Conservation (phyloP, 2,888 invertebrate species). For the Taenaris catops region DNA sequence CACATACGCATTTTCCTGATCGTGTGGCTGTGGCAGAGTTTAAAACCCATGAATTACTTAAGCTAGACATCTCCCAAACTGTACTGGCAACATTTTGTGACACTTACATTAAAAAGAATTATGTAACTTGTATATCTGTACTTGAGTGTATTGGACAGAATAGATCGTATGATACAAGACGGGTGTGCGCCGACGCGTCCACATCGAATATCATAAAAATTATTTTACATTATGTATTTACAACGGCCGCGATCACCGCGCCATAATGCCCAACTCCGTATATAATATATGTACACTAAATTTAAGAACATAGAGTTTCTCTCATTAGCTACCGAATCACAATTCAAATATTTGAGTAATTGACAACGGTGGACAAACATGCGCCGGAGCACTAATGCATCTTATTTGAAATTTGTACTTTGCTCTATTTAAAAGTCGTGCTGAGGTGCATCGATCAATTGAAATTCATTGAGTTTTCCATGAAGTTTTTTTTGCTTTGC, state of each 20-base stretch:
- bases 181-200: conserved; percentile 32
- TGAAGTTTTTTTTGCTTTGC: too few relatives aligned
- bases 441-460: too few relatives aligned
- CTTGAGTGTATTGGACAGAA: conserved; percentile 72
- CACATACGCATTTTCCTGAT: too few relatives aligned
- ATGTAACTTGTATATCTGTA: conserved; percentile 67
- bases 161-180: conserved; percentile 59
- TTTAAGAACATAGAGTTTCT: conserved; percentile 77
- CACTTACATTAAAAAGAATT: conserved; percentile 58
- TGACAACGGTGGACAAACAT: conserved; percentile 79
- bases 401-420: conserved; percentile 76
- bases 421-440: conserved; percentile 64
- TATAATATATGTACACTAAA: conserved; percentile 76
- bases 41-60: conserved; percentile 20
- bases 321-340: conserved; percentile 80
- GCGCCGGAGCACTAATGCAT: conserved; percentile 72
- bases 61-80: conserved; percentile 45
- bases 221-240: conserved; percentile 76
- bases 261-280: conserved; percentile 77
- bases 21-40: conserved; percentile 5
- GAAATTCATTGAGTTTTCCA: too few relatives aligned
- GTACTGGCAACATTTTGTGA: conserved; percentile 74
- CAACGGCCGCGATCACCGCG: conserved; percentile 63
- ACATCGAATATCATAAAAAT: conserved; percentile 63
- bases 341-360: conserved; percentile 78